Evolutionary conservation across 2,888 invertebrate species (phyloP).

Genomic region (Nomada flava): DNA sequence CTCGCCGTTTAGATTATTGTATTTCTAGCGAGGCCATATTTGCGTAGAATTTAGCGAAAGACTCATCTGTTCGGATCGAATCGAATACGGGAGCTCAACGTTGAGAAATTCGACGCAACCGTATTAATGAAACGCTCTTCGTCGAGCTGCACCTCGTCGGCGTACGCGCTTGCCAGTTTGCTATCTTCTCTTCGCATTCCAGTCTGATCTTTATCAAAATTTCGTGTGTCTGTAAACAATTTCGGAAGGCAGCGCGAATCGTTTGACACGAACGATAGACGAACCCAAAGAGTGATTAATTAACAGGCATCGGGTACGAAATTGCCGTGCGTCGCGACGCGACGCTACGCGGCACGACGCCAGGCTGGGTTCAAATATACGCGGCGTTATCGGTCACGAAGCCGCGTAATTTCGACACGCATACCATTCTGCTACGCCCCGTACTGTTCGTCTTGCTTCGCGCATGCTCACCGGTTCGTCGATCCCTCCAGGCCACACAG

Average conservation of each 20-base stretch:
- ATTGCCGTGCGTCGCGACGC: constrained; percentile 37
- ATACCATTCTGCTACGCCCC: not conserved
- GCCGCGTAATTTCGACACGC: constrained; percentile 41
- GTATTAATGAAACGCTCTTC: not conserved
- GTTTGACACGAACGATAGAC: not conserved
- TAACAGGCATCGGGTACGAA: constrained; percentile 28
- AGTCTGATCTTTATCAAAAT: not conserved
- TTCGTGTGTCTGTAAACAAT: not conserved
- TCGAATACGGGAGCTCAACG: no score
- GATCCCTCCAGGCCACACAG: constrained; percentile 15
- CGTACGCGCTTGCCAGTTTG: not conserved
- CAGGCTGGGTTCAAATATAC: constrained; percentile 28
- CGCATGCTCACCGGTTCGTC: constrained; percentile 20
- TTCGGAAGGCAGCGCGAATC: not conserved
- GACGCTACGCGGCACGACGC: constrained; percentile 36
- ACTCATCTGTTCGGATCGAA: no score
- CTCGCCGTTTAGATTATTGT: not conserved
- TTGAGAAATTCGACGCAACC: not conserved
- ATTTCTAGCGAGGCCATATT: no score
- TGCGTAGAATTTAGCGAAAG: no score
- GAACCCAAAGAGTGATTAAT: constrained; percentile 33
- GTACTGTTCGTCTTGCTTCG: not conserved
- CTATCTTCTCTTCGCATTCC: not conserved
- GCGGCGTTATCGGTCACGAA: constrained; percentile 55
- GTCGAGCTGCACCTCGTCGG: not conserved